Base-by-base conservation (phyloP, 2,888 invertebrate genomes). In the Caenorhabditis sp. region DNA sequence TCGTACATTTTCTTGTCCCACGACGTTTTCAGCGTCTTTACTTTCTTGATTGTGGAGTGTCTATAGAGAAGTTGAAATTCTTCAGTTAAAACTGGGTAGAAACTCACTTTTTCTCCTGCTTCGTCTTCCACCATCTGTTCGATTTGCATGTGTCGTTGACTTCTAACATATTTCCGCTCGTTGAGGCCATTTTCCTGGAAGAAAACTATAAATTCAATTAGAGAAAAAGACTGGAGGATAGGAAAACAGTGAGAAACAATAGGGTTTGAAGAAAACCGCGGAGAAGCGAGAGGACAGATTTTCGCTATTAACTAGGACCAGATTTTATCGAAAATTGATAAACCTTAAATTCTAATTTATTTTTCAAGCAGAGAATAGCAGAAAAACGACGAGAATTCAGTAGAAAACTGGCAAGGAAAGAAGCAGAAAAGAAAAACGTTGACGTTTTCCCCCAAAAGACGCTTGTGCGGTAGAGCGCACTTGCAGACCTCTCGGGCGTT, bases 1-100 rank as follows among this genome's bases (percentile, higher is more conserved):
- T 63, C 62, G 53, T 77, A 80, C 86, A 85, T 86, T 41, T 87
- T 87, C 56, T 79, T 79, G 22, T 83, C 75, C 86, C 86, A 87
- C 9, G 81, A 73, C 17, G 84, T 56, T 53, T 83, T 81, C 61
- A 83, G 55, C 6, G 80, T 78, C 30, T 84, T 86, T 48, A 72
- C 78, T 48, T 84, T 86, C 72, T 79, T 74, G 39, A 83, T 80
- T 26, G 68, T 55, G 5, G 82, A 74, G 55, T 82, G 79, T 62
- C 85, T 80, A 39, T 32, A 76, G 56, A 20, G 27, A 26, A 37
- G 27, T 6, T 5, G 24, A n/a, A 24, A n/a, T 26, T 46, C 26
- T 5, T 8, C 15, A n/a, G 8, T 2, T 35, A 27, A 32, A 15
- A 30, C 17, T 37, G 24, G 5, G 58, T 8, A 35, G 55, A 27